Evolutionary conservation across 64 coral and sea anemone species (phyloP).

Genomic region (Montipora capricornis): DNA sequence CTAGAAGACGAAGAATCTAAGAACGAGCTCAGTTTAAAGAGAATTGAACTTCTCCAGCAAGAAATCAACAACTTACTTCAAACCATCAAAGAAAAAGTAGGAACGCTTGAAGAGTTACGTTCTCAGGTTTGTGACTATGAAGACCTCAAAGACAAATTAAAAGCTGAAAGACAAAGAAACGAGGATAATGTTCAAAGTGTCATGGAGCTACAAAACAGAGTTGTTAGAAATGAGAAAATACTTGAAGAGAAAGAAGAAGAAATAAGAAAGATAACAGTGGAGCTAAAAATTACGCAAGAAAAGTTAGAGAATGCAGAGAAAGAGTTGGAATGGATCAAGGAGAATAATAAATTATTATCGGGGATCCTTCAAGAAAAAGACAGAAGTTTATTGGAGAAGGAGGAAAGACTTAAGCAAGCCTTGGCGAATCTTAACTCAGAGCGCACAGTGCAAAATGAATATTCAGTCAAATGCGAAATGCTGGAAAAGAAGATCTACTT

Average conservation of each 20-base stretch:
- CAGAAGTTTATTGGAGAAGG: conserved; percentile 46
- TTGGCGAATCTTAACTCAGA: conserved; percentile 67
- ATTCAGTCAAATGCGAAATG: conserved; percentile 77
- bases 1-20: conserved; percentile 61
- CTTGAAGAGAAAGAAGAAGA: conserved; percentile 53
- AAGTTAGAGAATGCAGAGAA: conserved; percentile 43
- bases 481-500: conserved; percentile 71
- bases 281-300: conserved; percentile 38
- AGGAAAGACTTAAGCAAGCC: conserved; percentile 52
- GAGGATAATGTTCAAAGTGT: conserved; percentile 25
- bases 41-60: conserved; percentile 52
- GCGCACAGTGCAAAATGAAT: conserved; percentile 74
- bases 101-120: conserved; percentile 20
- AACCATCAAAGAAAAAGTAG: conserved; percentile 47
- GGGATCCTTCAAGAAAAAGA: conserved; percentile 66
- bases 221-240: conserved; percentile 8
- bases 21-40: conserved; percentile 36
- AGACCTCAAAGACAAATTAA: conserved; percentile 8
- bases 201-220: conserved; percentile 28
- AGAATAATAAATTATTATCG: conserved; percentile 22
- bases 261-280: conserved; percentile 26
- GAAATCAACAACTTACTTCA: conserved; percentile 43
- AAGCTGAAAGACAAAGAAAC: conserved; percentile 33
- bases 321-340: conserved; percentile 34
- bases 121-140: conserved; percentile 22